Evolutionary conservation across 35 echinoderm and acorn worm genomes (phyloP).

Genomic region (Diadema setosum): DNA sequence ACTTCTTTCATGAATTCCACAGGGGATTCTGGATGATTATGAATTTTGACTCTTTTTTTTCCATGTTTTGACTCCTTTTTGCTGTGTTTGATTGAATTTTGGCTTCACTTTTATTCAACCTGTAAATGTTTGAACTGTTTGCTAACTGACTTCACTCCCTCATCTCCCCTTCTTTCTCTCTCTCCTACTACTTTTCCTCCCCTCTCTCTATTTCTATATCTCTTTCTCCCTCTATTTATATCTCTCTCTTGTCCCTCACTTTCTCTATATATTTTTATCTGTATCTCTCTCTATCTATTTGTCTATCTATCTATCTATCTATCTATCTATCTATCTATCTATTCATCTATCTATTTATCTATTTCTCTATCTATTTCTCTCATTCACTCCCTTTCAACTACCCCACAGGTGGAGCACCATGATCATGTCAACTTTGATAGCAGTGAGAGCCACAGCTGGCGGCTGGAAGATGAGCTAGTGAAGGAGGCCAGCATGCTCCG

Average conservation of each 20-base stretch:
- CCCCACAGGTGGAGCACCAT: conserved; percentile 49
- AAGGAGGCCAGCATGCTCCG: conserved; percentile 52
- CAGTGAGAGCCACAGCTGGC: background rate
- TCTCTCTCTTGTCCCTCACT: too few species aligned
- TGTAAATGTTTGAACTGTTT: too few species aligned
- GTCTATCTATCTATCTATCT: background rate
- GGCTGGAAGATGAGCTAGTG: conserved; percentile 67
- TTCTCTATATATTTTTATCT: too few species aligned
- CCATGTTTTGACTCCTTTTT: too few species aligned
- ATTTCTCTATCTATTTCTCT: background rate
- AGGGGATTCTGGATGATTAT: too few species aligned
- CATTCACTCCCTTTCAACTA: background rate
- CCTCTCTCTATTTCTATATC: too few species aligned
- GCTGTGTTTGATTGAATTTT: too few species aligned
- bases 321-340: background rate
- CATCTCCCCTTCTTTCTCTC: background rate
- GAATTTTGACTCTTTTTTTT: too few species aligned
- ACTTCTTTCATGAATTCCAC: too few species aligned
- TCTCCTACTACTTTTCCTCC: background rate
- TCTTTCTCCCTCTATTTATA: background rate
- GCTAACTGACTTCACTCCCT: too few species aligned
- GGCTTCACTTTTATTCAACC: too few species aligned
- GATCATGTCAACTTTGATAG: conserved; percentile 63
- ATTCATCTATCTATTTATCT: background rate
- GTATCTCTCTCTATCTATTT: background rate